A percentile compares a stretch with the other conserved stretches of the same genome.
phyloP scores from a whole-genome alignment of 2,888 invertebrate genomes.

The Spodoptera exigua region DNA sequence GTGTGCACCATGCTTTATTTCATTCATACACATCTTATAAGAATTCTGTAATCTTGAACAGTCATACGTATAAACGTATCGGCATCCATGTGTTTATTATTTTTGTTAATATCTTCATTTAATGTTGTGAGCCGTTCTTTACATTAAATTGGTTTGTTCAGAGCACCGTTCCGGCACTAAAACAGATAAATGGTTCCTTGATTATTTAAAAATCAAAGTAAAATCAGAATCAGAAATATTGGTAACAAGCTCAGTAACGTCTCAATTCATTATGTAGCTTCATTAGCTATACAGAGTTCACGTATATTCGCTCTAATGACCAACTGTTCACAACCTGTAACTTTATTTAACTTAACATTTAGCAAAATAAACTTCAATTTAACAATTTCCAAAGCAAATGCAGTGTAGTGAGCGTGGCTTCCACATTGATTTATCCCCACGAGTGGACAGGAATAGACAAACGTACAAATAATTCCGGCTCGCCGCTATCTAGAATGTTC shows the following conservation, averaged over 20 bases:
- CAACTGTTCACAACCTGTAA: constrained; percentile 5
- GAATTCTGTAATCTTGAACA: constrained; percentile 54
- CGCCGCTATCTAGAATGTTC: constrained; percentile 48
- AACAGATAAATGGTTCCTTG: no score
- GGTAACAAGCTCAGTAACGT: no score
- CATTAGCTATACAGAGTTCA: no score
- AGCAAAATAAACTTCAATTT: neutral
- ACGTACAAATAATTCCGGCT: constrained; percentile 49
- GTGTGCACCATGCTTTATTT: constrained; percentile 57
- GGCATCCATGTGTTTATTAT: constrained; percentile 4
- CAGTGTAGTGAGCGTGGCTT: constrained; percentile 8
- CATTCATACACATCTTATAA: constrained; percentile 60
- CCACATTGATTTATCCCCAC: constrained; percentile 42
- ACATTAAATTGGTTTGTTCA: no score
- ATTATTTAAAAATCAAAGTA: no score
- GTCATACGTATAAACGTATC: constrained; percentile 32
- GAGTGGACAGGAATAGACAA: constrained; percentile 43
- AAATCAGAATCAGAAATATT: no score
- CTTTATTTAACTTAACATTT: neutral
- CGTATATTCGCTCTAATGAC: no score
- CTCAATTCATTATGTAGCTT: no score
- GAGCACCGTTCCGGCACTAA: no score
- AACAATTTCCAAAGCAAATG: constrained; percentile 9
- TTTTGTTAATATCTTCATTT: no score
- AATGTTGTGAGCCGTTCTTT: no score